Base-by-base conservation (phyloP, 2,113 vertebrate genomes). In the Tylochromis polylepis region DNA sequence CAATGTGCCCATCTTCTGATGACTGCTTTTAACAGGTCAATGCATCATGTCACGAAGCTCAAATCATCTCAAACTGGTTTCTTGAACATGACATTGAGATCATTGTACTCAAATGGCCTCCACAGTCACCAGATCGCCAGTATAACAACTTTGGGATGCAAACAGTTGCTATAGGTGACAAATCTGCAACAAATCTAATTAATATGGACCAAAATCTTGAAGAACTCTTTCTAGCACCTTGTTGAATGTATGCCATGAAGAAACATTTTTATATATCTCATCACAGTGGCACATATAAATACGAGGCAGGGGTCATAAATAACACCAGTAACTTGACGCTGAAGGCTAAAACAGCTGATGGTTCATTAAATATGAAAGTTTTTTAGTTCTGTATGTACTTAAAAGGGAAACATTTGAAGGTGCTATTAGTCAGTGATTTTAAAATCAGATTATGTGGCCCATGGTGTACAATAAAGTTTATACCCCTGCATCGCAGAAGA, bases 71-170 rank as follows among this genome's bases (percentile, higher is more conserved):
- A 46, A 70, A 70, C 65, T 43, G n/a, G 4, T 70, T 24, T 70
- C 34, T 67, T 38, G 62, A 8, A 38, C 34, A 5, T 67, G 20
- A 67, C 20, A 5, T 8, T 43, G 65, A 4, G 12, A 3, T 43
- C 8, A 43, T 5, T 70, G 7, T 0, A 24, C 11, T 43, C 38
- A 70, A 0, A 6, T 1, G 0, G 12, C 38, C 38, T 2, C 38
- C 65, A 43, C 2, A 43, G n/a, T 43, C n/a, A 70, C 65, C 65
- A 70, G 12, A 70, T 70, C 65, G 9, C 36, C 65, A 43, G 24
- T 2, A 15, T 20, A 70, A 9, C 38, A 43, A 24, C 38, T 1
- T 43, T 6, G 65, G 38, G 49, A 51, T 18, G 34, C 34, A 34
- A 34, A 2, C 7, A 34, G 5, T 34, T 62, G 59, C 1, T 20